Evolutionary conservation across 2,113 vertebrate species (phyloP), one percentile per base, ranked within the genome.

Genomic region (Tapirus terrestris): DNA sequence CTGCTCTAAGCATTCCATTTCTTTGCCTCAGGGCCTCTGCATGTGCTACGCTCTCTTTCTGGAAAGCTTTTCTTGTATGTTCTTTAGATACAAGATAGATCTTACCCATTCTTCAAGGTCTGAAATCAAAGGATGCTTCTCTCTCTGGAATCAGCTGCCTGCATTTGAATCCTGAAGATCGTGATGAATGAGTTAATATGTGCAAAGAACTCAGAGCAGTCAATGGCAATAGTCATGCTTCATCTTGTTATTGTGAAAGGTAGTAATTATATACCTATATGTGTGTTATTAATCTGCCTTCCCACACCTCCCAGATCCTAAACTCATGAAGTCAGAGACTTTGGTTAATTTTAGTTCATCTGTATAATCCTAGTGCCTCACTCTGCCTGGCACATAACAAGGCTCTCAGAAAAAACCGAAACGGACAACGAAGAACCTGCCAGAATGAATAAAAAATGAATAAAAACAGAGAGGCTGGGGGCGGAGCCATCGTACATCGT

Each of bases 341-440:
- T 27, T 36, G 61, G 75, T 48, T 92, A 58, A 58, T 45, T 70
- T 80, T 16, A 36, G 73, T 63, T 79, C 61, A 3, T 27, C 82
- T 81, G 81, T 45, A 56, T 6, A 39, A 13, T 5, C 51, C 51
- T 27, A 63, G 43, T 10, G 8, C 23, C 18, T 53, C 56, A 23
- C n/a, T 18, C 27, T 11, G 23, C 48, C 25, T 12, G 63, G 14
- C 48, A 36, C 0, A 2, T 1, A n/a, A 58, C 39, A 27, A 6
- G 0, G 18, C 7, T 0, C 58, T 48, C 33, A 29, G 0, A 16
- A 82, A 43, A 2, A 20, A 21, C 0, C 0, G 3, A 0, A 58
- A 21, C 0, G 8, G 0, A 2, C 7, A 12, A 5, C 1, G 13
- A 65, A 21, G 16, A 43, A 1, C 6, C 3, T 1, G 3, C 11